phyloP scores from a whole-genome alignment of 2,888 invertebrate genomes.

The Acheta domesticus region DNA sequence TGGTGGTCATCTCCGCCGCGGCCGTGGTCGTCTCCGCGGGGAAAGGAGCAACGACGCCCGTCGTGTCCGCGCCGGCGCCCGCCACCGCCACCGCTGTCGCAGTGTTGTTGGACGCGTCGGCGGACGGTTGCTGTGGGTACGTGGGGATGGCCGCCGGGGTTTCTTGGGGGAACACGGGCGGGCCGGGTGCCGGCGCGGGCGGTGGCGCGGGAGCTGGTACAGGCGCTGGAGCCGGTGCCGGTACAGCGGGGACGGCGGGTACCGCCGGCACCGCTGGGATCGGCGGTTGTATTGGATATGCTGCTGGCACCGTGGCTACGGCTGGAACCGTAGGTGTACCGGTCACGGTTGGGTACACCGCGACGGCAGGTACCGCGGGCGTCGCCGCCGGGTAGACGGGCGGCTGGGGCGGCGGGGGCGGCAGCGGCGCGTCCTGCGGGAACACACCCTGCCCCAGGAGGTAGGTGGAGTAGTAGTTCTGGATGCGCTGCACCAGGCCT shows the following conservation, averaged over 20 bases:
- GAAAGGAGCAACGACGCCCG: background rate
- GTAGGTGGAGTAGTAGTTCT: slow-evolving; percentile 66
- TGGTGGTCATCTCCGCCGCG: slow-evolving; percentile 12
- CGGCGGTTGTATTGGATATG: background rate
- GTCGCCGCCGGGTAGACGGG: background rate
- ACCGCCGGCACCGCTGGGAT: background rate
- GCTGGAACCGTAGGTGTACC: background rate
- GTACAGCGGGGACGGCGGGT: background rate
- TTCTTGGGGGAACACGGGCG: background rate
- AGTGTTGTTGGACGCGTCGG: background rate
- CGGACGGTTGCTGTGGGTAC: background rate
- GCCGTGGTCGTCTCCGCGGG: slow-evolving; percentile 18
- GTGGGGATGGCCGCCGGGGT: background rate
- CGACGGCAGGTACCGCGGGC: background rate
- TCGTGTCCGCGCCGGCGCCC: background rate
- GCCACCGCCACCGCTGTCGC: background rate
- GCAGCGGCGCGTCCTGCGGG: slow-evolving; percentile 4
- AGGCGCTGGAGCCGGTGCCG: background rate
- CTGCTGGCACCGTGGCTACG: background rate
- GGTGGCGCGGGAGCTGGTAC: background rate
- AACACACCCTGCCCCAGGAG: slow-evolving; percentile 40
- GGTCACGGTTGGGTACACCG: background rate
- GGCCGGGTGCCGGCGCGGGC: background rate
- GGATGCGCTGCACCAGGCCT: slow-evolving; percentile 50
- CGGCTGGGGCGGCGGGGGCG: background rate